Evolutionary conservation across 2,888 invertebrate genomes (phyloP).

Genomic region (Ophion slaviceki): DNA sequence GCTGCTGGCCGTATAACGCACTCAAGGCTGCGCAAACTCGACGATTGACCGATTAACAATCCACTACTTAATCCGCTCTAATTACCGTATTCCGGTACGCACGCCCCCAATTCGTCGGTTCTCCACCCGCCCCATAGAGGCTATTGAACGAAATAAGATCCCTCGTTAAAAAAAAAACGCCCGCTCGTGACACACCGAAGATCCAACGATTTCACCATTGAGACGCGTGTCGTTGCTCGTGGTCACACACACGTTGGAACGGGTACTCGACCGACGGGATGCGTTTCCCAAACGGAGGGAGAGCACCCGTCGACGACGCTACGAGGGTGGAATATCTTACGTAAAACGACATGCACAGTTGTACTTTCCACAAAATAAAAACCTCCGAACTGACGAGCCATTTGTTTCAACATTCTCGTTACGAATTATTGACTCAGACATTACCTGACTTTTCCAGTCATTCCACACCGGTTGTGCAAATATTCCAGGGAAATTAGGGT

Average conservation of each 20-base stretch:
- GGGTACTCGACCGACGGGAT: slow-evolving; percentile 28
- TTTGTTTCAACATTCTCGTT: not conserved
- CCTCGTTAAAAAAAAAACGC: slow-evolving; percentile 3
- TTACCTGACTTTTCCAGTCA: no score
- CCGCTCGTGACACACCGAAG: slow-evolving; percentile 4
- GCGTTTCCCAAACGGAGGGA: slow-evolving; percentile 42
- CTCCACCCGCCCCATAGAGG: slow-evolving; percentile 12
- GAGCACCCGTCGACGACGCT: slow-evolving; percentile 21
- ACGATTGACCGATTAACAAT: slow-evolving; percentile 53
- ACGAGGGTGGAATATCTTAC: slow-evolving; percentile 62
- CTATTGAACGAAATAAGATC: slow-evolving; percentile 11
- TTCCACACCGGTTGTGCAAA: no score
- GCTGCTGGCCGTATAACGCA: slow-evolving; percentile 7
- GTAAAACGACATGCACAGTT: not conserved
- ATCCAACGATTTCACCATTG: slow-evolving; percentile 6
- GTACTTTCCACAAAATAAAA: slow-evolving; percentile 2
- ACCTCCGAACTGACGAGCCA: slow-evolving; percentile 25
- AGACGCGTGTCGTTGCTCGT: not conserved
- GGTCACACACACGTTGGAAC: not conserved
- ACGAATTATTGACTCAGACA: no score
- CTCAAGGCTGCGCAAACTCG: slow-evolving; percentile 14
- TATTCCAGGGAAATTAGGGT: no score
- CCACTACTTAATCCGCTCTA: slow-evolving; percentile 67
- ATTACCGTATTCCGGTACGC: slow-evolving; percentile 63
- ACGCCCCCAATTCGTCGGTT: slow-evolving; percentile 24